Evolutionary conservation across 2,888 invertebrate genomes (phyloP).

Genomic region (Rotaria macrura): DNA sequence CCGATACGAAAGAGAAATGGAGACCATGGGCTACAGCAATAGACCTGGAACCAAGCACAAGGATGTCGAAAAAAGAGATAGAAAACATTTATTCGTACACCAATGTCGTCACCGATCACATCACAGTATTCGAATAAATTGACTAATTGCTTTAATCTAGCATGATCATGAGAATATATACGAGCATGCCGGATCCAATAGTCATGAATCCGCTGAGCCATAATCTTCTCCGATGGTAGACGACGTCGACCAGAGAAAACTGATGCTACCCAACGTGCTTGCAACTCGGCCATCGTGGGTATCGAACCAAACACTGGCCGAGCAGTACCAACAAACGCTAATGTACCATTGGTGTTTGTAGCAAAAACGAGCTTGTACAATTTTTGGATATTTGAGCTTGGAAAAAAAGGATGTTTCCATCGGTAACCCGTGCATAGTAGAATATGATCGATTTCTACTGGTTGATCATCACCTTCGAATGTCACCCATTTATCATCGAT

Average conservation of each 20-base stretch:
- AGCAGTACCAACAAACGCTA: conserved; percentile 14
- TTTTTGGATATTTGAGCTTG: neutral
- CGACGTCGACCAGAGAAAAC: neutral
- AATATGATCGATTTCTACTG: neutral
- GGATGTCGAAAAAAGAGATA: conserved; percentile 4
- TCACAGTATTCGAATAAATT: neutral
- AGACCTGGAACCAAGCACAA: neutral
- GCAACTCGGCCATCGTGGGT: neutral
- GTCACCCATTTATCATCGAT: neutral
- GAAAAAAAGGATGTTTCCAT: neutral
- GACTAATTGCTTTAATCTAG: neutral
- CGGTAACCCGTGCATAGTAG: neutral
- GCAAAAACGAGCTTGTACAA: neutral
- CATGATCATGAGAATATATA: neutral
- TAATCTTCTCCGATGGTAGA: neutral
- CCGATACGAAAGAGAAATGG: neutral
- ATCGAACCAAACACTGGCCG: neutral
- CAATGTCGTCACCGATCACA: neutral
- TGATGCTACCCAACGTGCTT: neutral
- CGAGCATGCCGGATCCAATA: neutral
- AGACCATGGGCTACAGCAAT: neutral
- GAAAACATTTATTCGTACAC: neutral
- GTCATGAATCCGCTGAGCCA: neutral
- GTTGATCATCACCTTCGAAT: neutral
- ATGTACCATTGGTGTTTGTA: too few species aligned